A percentile compares a stretch with the other conserved stretches of the same genome.
These are phyloP conservation scores for Axea sp. DNA, from an alignment of 2,888 invertebrate genomes.

Conservation along the genomic window DNA sequence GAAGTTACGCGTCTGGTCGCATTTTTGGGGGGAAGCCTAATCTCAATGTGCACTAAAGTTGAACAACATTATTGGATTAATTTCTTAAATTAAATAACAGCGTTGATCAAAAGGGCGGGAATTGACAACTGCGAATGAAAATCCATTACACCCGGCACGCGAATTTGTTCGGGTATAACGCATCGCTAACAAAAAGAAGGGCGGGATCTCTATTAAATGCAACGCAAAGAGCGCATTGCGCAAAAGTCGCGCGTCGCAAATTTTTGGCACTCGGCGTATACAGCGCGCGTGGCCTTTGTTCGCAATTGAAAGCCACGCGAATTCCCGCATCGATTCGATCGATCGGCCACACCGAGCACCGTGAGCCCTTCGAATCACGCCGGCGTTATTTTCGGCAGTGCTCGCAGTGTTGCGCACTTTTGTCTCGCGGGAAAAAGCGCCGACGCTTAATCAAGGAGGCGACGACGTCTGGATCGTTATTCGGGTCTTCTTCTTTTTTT, in stretches of 20 bases:
- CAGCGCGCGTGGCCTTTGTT: neutral
- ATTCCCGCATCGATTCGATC: neutral
- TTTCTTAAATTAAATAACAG: too few species aligned
- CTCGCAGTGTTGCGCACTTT: neutral
- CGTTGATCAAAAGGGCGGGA: too few species aligned
- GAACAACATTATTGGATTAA: too few species aligned
- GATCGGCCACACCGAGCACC: neutral
- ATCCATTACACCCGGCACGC: too few species aligned
- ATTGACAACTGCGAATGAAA: too few species aligned
- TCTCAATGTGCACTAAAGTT: too few species aligned
- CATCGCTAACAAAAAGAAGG: too few species aligned
- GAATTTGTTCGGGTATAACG: too few species aligned
- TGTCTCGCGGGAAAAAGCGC: neutral
- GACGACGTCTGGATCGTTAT: conserved; percentile 28
- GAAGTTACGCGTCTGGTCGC: too few species aligned
- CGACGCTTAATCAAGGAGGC: neutral
- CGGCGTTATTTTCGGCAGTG: neutral
- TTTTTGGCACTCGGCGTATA: neutral
- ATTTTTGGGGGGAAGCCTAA: too few species aligned
- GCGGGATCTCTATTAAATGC: neutral
- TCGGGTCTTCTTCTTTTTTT: conserved; percentile 11
- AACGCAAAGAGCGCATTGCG: neutral
- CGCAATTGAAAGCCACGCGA: neutral
- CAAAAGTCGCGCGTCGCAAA: too few species aligned
- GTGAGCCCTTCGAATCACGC: neutral